These are phyloP conservation scores for Phanerotoma sp. DNA, from an alignment of 2,888 invertebrate species.

Conservation along the genomic window DNA sequence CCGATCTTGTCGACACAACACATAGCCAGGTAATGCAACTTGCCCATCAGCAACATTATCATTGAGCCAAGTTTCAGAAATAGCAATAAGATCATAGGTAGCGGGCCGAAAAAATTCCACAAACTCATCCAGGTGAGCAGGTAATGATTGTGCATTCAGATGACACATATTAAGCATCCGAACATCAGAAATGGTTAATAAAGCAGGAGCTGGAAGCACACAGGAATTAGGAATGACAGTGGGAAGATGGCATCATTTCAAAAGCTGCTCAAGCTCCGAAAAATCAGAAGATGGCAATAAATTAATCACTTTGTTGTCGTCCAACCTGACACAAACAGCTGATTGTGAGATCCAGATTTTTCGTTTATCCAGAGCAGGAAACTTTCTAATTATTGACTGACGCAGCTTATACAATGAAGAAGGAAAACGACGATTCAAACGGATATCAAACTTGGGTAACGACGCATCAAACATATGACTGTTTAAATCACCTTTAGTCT, in stretches of 20 bases:
- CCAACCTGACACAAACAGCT: background rate
- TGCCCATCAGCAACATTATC: slow-evolving; percentile 1
- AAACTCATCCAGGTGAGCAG: background rate
- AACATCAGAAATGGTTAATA: background rate
- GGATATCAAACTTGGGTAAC: background rate
- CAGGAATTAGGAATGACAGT: too few species aligned
- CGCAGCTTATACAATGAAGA: background rate
- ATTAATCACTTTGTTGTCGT: background rate
- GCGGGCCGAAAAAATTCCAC: background rate
- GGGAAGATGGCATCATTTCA: too few species aligned
- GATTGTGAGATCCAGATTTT: too few species aligned
- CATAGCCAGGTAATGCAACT: background rate
- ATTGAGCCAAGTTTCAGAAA: slow-evolving; percentile 8
- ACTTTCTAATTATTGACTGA: background rate
- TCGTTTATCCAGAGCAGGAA: too few species aligned
- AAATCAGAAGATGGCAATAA: background rate
- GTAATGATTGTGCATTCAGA: background rate
- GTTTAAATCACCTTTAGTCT: background rate
- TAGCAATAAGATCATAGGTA: background rate
- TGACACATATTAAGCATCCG: background rate
- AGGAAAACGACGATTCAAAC: too few species aligned
- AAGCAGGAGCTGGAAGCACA: too few species aligned
- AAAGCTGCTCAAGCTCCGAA: too few species aligned
- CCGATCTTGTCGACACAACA: background rate
- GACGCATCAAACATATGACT: background rate